Evolutionary conservation across 1,140 invertebrate genomes (phyloP).

Genomic region (Diplogasteroides magnus): DNA sequence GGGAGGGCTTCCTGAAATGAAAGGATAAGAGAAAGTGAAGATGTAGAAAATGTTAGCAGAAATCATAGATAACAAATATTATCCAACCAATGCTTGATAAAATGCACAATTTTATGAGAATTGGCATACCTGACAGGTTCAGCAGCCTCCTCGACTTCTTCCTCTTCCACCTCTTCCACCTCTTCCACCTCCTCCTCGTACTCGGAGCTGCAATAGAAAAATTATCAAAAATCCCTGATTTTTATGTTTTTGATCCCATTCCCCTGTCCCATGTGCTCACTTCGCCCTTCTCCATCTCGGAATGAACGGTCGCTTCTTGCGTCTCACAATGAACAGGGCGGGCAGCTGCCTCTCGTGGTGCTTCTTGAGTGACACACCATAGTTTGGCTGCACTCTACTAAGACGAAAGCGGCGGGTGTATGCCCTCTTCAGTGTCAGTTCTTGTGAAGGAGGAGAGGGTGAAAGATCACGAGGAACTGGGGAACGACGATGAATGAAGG

Average conservation of each 20-base stretch:
- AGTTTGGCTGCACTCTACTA: too few species aligned
- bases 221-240: neutral
- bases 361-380: too few species aligned
- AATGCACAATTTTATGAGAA: neutral
- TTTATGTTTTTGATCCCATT: neutral
- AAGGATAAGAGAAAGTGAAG: neutral
- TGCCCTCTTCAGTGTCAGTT: too few species aligned
- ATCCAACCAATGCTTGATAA: neutral
- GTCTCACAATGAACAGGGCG: too few species aligned
- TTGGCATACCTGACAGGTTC: conserved; percentile 9
- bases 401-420: too few species aligned
- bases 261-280: neutral
- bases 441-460: too few species aligned
- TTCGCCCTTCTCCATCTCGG: too few species aligned
- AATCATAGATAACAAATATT: neutral
- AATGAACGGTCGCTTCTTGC: too few species aligned
- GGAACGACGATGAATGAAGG: conserved; percentile 1
- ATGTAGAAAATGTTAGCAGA: conserved; percentile 1
- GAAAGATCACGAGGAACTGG: neutral
- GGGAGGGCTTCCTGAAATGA: neutral
- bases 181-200: conserved; percentile 24
- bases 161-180: conserved; percentile 23
- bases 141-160: conserved; percentile 2
- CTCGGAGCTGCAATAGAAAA: conserved; percentile 19
- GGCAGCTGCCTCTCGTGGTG: too few species aligned